Evolutionary conservation across 2,113 vertebrate species (phyloP), one percentile per base, ranked within the genome.

Genomic region (Xiphorhynchus elegans): DNA sequence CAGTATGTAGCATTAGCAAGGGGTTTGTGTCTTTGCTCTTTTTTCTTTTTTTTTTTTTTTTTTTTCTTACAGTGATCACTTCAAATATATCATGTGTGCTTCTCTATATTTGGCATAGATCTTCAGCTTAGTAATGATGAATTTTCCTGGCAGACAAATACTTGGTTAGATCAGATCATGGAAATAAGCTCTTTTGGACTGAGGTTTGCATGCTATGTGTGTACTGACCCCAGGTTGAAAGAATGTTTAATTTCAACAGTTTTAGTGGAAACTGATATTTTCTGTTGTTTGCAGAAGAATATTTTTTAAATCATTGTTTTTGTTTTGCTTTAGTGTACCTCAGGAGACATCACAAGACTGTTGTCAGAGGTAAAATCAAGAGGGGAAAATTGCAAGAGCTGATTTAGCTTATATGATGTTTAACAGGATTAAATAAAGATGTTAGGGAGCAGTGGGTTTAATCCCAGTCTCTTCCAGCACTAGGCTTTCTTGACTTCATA

Each of bases 141-240:
- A 97, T 97, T 97, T 97, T 95, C 84, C 95, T 95, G 94, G 95
- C 89, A 96, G 79, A 90, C 11, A 35, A 92, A 85, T 90, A 52
- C 10, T 92, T 87, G 70, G 37, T 96, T 62, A 35, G 78, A 96
- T 96, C 93, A 93, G 90, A 96, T 95, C 63, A 78, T 86, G 86
- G 76, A 98, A 97, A 97, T 86, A 90, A 97, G 16, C 17, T 95
- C 49, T 93, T 95, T 83, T 88, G 85, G 89, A 84, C 47, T 55
- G 64, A 83, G 53, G 18, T 86, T 97, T 96, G 46, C 33, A 35
- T 58, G 50, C 69, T 84, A 81, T 91, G 47, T 53, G 14, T 88
- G 64, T 81, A 82, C 8, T 96, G 94, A 97, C 80, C 87, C 91
- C 42, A 80, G 31, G 62, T 47, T 97, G 86, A 95, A 96, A 87